Conservation (phyloP, 2,797 vertebrate genomes). For the Phylloscopus collybita region DNA sequence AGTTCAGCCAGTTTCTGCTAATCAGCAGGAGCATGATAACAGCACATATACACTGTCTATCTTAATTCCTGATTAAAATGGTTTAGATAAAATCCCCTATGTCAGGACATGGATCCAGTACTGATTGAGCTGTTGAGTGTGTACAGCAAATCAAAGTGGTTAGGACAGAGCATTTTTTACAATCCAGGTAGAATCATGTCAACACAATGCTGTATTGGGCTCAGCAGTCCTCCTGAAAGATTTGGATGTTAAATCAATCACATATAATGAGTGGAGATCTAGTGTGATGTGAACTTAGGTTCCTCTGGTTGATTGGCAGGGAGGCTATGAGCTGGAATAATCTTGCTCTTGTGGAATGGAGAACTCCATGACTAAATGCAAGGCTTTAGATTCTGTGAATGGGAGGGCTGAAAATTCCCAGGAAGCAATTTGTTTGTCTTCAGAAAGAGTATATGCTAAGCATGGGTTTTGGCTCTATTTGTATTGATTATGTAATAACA, state of each 20-base stretch:
- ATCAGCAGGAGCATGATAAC: background rate
- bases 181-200: background rate
- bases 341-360: background rate
- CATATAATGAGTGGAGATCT: background rate
- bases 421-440: constrained; percentile 45
- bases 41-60: background rate
- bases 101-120: background rate
- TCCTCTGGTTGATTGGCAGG: background rate
- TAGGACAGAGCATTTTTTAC: background rate
- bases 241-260: background rate
- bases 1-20: background rate
- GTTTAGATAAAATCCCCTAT: background rate
- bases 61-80: background rate
- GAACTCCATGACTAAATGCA: background rate
- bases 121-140: background rate
- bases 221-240: background rate
- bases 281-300: background rate
- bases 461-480: background rate
- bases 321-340: background rate
- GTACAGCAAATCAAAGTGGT: background rate
- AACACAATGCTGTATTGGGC: background rate
- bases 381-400: constrained; percentile 21
- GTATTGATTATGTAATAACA: constrained; percentile 55
- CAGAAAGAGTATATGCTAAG: background rate
- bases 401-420: background rate